phyloP scores from a whole-genome alignment of 2,797 vertebrate genomes.

The Peromyscus aztecus region DNA sequence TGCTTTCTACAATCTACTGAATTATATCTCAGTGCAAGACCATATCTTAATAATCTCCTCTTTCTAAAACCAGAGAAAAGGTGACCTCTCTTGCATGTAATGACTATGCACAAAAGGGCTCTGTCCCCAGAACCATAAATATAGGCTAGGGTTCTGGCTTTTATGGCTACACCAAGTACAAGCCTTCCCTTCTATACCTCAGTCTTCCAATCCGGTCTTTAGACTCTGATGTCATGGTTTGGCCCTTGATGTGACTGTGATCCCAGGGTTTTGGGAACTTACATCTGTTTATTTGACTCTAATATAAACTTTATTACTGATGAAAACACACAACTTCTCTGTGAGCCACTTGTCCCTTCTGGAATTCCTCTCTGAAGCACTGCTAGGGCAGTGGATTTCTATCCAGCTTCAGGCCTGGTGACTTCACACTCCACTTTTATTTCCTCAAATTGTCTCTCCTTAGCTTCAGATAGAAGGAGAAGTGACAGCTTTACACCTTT shows the following conservation, averaged over 20 bases:
- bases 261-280: neutral
- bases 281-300: neutral
- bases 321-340: neutral
- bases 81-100: neutral
- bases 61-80: neutral
- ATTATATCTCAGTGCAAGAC: neutral
- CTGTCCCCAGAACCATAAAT: neutral
- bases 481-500: neutral
- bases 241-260: neutral
- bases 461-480: neutral
- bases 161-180: neutral
- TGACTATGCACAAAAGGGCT: neutral
- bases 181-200: neutral
- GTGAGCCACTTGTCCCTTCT: neutral
- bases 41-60: constrained; percentile 16
- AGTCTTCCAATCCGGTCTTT: constrained; percentile 1
- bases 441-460: constrained; percentile 6
- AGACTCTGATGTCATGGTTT: neutral
- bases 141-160: neutral
- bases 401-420: neutral
- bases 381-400: neutral
- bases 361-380: neutral
- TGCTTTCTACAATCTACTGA: neutral
- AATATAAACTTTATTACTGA: neutral
- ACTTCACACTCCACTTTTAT: constrained; percentile 51